Base-by-base conservation (phyloP, 2,888 invertebrate genomes). In the Patella depressa region DNA sequence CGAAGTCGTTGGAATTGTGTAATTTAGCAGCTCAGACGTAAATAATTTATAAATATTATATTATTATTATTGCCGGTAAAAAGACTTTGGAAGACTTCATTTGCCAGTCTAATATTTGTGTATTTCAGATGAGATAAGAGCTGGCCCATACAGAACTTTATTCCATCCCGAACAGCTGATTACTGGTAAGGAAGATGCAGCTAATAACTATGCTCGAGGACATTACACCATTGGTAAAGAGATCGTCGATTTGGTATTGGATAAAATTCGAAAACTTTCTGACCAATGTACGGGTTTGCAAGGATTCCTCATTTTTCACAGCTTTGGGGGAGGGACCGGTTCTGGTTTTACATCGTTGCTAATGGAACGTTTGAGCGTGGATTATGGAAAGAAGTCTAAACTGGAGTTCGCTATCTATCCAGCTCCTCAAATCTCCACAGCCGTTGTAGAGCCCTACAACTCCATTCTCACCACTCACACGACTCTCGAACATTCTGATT, bases 231-330 rank as follows among this genome's bases (percentile, higher is more conserved):
- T 65, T 3, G 65, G 65, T 12, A 65, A 65, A 65, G 65, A 65
- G 65, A 65, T 65, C 7, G 65, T 65, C 2, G 65, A 65, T 65
- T 24, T 24, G 14, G 65, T 65, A 11, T 24, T 65, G 2, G 65
- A 65, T 24, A 65, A 65, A 65, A 65, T 65, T 12, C 65, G 65
- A 65, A 65, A 65, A 24, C 65, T 65, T 65, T 65, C 65, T 14
- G 65, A 65, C 24, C 65, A 65, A 65, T 65, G 65, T 65, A 65
- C 65, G 15, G 65, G 65, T 65, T 24, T 65, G 11, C 65, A 65
- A 24, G 65, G 65, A 5, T 65, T 65, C 11, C 65, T 65, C 3
- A 65, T 65, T 14, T 65, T 65, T 24, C 65, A 65, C 19, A 65
- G 65, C 24, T 65, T 65, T 65, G 65, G 65, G 2, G 65, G 65